These are phyloP conservation scores for Brachionus plicatilis DNA, from an alignment of 1,140 invertebrate species.

Conservation along the genomic window DNA sequence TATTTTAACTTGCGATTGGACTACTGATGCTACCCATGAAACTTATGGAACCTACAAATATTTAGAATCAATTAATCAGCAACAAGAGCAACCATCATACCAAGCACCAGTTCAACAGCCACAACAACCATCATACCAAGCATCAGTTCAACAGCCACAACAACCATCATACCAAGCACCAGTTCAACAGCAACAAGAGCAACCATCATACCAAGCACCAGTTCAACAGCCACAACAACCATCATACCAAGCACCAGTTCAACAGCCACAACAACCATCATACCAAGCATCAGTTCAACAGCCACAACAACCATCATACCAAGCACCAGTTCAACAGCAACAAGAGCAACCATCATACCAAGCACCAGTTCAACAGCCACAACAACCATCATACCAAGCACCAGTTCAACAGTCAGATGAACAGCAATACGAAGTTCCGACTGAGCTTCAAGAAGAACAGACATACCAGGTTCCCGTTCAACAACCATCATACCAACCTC, in stretches of 20 bases:
- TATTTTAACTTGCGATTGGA: slow-evolving; percentile 29
- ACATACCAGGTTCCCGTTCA: too few species aligned
- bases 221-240: not conserved
- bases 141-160: not conserved
- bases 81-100: not conserved
- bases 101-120: not conserved
- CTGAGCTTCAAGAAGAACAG: not conserved
- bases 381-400: not conserved
- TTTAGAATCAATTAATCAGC: not conserved
- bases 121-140: not conserved
- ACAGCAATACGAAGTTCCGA: not conserved
- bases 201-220: not conserved
- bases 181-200: not conserved
- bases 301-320: not conserved
- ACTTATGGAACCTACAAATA: not conserved
- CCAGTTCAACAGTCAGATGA: not conserved
- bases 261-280: not conserved
- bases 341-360: not conserved
- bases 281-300: not conserved
- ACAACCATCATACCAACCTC: too few species aligned
- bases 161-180: not conserved
- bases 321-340: not conserved
- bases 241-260: not conserved
- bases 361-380: not conserved
- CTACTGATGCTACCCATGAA: slow-evolving; percentile 1